phyloP scores from a whole-genome alignment of 2,888 invertebrate species.

The Atethmia centrago region DNA sequence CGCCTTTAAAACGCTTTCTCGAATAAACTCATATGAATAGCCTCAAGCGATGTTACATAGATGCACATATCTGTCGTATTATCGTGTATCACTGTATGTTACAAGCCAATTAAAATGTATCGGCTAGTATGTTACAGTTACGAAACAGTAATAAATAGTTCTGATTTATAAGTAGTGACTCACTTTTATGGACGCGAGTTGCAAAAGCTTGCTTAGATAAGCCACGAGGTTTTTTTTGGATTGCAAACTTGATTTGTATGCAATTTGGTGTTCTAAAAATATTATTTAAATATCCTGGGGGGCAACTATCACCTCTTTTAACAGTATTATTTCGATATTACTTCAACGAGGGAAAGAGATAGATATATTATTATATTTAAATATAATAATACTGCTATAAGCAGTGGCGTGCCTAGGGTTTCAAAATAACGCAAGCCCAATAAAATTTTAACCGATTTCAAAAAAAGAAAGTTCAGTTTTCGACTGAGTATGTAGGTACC shows the following conservation, averaged over 20 bases:
- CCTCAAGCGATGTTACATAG: conserved; percentile 49
- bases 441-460: too few species aligned
- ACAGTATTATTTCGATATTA: too few species aligned
- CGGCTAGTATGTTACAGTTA: conserved; percentile 40
- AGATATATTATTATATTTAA: too few species aligned
- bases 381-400: too few species aligned
- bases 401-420: too few species aligned
- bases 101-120: conserved; percentile 47
- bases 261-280: neutral
- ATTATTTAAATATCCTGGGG: conserved; percentile 5
- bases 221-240: conserved; percentile 19
- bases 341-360: too few species aligned
- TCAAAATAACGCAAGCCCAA: too few species aligned
- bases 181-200: conserved; percentile 30
- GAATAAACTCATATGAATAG: conserved; percentile 10
- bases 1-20: conserved; percentile 20
- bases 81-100: conserved; percentile 31
- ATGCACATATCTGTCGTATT: conserved; percentile 22
- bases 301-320: too few species aligned
- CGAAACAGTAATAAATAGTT: conserved; percentile 46
- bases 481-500: too few species aligned
- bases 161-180: conserved; percentile 39
- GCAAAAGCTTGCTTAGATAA: conserved; percentile 30
- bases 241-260: conserved; percentile 35
- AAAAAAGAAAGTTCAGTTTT: too few species aligned